Evolutionary conservation across 2,113 vertebrate species (phyloP), one percentile per base, ranked within the genome.

Genomic region (Lanius collurio): DNA sequence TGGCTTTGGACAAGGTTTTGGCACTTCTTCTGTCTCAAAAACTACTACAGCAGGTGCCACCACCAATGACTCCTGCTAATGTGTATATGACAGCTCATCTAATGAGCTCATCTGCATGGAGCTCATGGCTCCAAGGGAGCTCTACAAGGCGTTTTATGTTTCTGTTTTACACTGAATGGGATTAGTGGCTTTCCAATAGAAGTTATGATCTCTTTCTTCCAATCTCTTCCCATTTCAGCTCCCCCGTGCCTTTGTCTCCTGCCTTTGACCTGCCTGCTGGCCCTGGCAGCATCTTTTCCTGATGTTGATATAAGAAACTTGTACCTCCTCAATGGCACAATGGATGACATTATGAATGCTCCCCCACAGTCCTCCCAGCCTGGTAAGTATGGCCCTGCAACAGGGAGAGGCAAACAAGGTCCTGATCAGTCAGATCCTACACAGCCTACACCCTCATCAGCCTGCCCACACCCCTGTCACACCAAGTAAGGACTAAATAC

Each of bases 271-370:
- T 95, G 81, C 82, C 82, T 95, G 63, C 62, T 96, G 67, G 42
- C 82, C 60, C 67, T 90, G 68, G 68, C 84, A 88, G 42, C 84
- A 65, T 82, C 91, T 83, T 53, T 92, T 53, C 89, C 92, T 80
- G 71, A 35, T 19, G 19, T 96, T 27, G 87, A 95, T 50, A 95
- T 95, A 30, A 82, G 11, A 33, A 96, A 96, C 59, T 39, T 87
- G 37, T 78, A 93, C 60, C 84, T 97, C 75, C 78, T 95, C 70
- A 96, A 96, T 55, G 95, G 95, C 75, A 93, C 93, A 0, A 21
- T 90, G 87, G 93, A 95, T 35, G 90, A 91, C 30, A 83, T 95
- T 20, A 74, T 95, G 85, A 96, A 95, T 9, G 52, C 20, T 73
- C 90, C 71, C 41, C 84, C 87, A 13, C 55, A 88, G 55, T 15